Conservation (phyloP, 2,888 invertebrate genomes). For the Onthophagus sagittarius region DNA sequence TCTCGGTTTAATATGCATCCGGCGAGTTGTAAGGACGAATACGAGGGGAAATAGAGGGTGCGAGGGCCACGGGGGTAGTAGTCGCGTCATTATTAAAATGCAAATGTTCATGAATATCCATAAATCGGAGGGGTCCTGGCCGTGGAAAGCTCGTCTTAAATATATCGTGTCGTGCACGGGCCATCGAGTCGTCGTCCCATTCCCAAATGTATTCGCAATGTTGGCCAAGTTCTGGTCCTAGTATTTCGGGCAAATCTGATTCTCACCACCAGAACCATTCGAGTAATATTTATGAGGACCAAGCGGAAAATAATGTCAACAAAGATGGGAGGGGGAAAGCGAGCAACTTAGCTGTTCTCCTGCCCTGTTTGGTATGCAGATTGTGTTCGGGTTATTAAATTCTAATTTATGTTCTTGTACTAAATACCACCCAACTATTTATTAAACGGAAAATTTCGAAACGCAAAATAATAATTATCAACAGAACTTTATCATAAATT, state of each 20-base stretch:
- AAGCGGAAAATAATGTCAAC: neutral
- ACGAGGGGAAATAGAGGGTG: neutral
- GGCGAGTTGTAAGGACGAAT: neutral
- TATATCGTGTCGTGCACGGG: neutral
- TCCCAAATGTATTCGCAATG: neutral
- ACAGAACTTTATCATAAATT: too few species aligned
- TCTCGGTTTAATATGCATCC: neutral
- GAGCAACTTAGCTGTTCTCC: neutral
- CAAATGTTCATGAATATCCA: neutral
- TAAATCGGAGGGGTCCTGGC: neutral
- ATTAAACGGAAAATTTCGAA: neutral
- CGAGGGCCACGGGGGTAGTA: neutral
- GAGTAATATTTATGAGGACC: neutral
- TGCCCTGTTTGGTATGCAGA: neutral
- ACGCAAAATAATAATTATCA: too few species aligned
- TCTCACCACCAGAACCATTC: neutral
- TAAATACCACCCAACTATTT: neutral
- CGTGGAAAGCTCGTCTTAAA: neutral
- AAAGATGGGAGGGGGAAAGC: neutral
- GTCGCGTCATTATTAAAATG: neutral
- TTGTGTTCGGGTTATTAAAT: neutral
- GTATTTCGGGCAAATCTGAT: neutral
- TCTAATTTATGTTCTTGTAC: neutral
- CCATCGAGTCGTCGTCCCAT: neutral
- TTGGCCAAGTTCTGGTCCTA: neutral